Percentiles rank a stretch among this genome's conserved stretches.
Conservation (phyloP, 2,888 invertebrate species). For the Mimumesa dahlbomi region DNA sequence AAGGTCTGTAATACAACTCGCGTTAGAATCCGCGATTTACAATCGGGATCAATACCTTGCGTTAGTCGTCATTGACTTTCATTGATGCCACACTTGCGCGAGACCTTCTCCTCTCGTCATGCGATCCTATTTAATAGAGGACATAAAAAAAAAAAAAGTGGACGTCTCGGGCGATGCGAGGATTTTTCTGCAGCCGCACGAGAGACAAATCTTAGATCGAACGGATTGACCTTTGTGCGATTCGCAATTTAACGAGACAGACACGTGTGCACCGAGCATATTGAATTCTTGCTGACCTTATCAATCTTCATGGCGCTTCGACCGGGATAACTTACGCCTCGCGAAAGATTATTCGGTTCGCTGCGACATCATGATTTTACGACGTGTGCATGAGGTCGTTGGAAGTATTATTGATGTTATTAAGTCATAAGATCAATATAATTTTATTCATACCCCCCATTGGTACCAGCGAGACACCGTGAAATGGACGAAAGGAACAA, state of each 20-base stretch:
- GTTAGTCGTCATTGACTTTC: constrained; percentile 44
- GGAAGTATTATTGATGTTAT: no score
- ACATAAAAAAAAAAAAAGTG: constrained; percentile 7
- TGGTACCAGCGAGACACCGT: no score
- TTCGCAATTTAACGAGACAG: constrained; percentile 28
- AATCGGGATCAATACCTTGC: constrained; percentile 8
- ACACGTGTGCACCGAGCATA: constrained; percentile 37
- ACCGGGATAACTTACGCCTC: constrained; percentile 35
- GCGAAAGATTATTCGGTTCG: constrained; percentile 30
- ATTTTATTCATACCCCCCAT: no score
- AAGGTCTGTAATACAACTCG: neutral
- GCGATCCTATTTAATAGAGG: constrained; percentile 10
- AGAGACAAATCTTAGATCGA: constrained; percentile 19
- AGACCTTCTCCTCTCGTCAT: constrained; percentile 3
- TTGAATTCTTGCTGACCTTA: constrained; percentile 39
- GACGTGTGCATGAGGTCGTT: no score
- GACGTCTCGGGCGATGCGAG: neutral
- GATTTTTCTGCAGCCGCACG: constrained; percentile 5
- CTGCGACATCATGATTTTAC: no score
- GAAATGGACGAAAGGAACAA: no score
- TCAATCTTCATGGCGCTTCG: constrained; percentile 33
- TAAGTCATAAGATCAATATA: no score
- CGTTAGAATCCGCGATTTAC: neutral
- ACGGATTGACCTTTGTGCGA: constrained; percentile 39
- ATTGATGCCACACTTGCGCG: constrained; percentile 27